phyloP scores from a whole-genome alignment of 2,113 vertebrate genomes.

The Boleophthalmus pectinirostris region DNA sequence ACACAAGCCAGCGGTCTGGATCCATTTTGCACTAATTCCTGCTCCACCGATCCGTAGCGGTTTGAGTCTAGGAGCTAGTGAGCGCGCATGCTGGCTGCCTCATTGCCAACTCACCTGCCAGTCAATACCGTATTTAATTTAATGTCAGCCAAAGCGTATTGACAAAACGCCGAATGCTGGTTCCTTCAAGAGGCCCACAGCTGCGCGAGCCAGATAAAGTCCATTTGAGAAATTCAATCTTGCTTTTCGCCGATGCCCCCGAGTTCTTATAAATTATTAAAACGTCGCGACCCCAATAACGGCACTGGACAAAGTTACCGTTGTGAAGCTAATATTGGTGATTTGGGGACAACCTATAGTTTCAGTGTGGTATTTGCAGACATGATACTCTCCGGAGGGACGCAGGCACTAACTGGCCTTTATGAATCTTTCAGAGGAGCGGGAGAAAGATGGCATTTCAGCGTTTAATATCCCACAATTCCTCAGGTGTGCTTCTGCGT shows the following conservation, averaged over 20 bases:
- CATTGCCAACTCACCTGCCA: conserved; percentile 78
- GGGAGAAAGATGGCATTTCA: conserved; percentile 45
- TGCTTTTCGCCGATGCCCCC: conserved; percentile 57
- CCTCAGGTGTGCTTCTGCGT: conserved; percentile 22
- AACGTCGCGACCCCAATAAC: conserved; percentile 50
- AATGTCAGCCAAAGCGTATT: conserved; percentile 89
- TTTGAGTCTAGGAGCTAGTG: conserved; percentile 74
- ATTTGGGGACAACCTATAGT: conserved; percentile 55
- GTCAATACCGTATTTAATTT: conserved; percentile 99
- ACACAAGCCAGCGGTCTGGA: conserved; percentile 79
- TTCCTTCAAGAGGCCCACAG: conserved; percentile 80
- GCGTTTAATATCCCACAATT: conserved; percentile 44
- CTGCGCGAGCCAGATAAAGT: conserved; percentile 93
- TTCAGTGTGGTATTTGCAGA: conserved; percentile 49
- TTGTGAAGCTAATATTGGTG: conserved; percentile 67
- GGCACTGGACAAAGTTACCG: conserved; percentile 54
- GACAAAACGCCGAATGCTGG: conserved; percentile 81
- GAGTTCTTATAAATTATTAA: conserved; percentile 76
- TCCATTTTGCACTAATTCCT: conserved; percentile 90
- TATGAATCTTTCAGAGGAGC: conserved; percentile 58
- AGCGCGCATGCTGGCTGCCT: conserved; percentile 76
- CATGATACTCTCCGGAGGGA: conserved; percentile 45
- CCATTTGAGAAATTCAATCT: conserved; percentile 80
- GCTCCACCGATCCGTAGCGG: conserved; percentile 83
- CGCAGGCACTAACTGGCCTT: conserved; percentile 65